These are phyloP conservation scores for Uloborus plumipes DNA, from an alignment of 2,888 invertebrate genomes.

Conservation along the genomic window DNA sequence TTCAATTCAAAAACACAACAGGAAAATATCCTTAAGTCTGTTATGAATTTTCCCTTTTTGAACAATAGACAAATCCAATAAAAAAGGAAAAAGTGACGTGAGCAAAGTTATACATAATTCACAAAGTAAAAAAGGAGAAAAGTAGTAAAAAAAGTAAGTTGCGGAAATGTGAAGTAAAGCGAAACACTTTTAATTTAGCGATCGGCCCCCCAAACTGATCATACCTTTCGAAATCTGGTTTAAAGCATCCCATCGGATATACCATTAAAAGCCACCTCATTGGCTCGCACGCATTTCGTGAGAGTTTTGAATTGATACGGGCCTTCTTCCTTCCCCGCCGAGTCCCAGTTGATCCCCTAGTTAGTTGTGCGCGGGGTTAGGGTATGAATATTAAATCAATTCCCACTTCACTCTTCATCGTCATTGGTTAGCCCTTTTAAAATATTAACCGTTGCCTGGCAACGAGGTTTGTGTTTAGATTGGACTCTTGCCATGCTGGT, in stretches of 20 bases:
- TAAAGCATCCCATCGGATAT: constrained; percentile 38
- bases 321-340: background rate
- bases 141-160: no score
- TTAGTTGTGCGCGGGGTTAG: constrained; percentile 8
- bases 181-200: background rate
- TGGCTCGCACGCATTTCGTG: constrained; percentile 46
- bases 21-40: no score
- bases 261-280: constrained; percentile 48
- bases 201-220: background rate
- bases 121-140: no score
- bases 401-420: constrained; percentile 21
- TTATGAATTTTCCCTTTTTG: no score
- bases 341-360: constrained; percentile 12
- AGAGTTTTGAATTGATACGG: constrained; percentile 48
- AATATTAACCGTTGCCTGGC: constrained; percentile 59
- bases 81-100: no score
- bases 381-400: constrained; percentile 62
- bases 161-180: background rate
- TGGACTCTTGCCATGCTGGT: constrained; percentile 44
- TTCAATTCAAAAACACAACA: no score
- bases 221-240: constrained; percentile 21
- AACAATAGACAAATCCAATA: no score
- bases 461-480: constrained; percentile 50
- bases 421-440: constrained; percentile 58
- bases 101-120: no score